Conservation (phyloP, 37 sponge, comb jelly and placozoan species). For the Agelas oroides region DNA sequence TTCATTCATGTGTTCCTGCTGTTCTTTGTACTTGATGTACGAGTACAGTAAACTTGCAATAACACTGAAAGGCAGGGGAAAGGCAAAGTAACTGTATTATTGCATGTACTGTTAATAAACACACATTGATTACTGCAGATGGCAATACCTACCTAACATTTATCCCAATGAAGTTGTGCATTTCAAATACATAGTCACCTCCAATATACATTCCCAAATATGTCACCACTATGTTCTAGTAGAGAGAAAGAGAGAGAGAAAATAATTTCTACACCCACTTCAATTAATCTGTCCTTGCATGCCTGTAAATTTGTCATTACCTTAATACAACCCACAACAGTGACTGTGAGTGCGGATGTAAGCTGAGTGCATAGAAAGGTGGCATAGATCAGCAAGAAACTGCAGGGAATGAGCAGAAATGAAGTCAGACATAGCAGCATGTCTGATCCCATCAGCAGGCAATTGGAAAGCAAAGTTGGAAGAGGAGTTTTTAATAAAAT, state of each 20-base stretch:
- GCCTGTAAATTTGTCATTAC: slow-evolving; percentile 24
- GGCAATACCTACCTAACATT: slow-evolving; percentile 78
- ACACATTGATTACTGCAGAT: too few relatives aligned
- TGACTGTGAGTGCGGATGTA: slow-evolving; percentile 89
- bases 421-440: too few relatives aligned
- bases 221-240: slow-evolving; percentile 87
- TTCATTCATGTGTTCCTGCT: neutral
- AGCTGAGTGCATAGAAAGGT: slow-evolving; percentile 81
- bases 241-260: neutral
- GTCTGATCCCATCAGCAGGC: too few relatives aligned
- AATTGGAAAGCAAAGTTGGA: too few relatives aligned
- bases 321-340: slow-evolving; percentile 88
- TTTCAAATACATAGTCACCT: slow-evolving; percentile 82
- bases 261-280: neutral
- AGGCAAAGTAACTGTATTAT: too few relatives aligned
- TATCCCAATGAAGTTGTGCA: slow-evolving; percentile 82
- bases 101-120: too few relatives aligned
- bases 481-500: too few relatives aligned
- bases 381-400: slow-evolving; percentile 87
- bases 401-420: too few relatives aligned
- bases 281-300: too few relatives aligned
- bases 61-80: slow-evolving; percentile 37
- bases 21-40: slow-evolving; percentile 61
- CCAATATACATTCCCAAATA: slow-evolving; percentile 88
- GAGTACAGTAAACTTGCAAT: slow-evolving; percentile 66